phyloP scores from a whole-genome alignment of 2,797 vertebrate genomes.

The Notamacropus eugenii region DNA sequence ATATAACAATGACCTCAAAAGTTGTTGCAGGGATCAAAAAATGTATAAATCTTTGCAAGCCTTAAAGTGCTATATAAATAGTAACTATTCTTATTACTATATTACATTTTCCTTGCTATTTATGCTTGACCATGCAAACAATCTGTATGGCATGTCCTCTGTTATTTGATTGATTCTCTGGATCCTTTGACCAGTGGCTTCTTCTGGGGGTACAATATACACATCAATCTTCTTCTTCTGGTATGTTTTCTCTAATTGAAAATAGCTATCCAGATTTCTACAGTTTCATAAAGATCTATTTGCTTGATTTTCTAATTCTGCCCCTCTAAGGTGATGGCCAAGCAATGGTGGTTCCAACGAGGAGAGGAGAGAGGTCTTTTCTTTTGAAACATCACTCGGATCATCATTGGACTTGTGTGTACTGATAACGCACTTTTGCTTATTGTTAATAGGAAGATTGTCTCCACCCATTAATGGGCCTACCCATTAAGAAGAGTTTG shows the following conservation, averaged over 20 bases:
- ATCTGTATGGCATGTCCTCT: not conserved
- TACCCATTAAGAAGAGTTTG: too few relatives aligned
- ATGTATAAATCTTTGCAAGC: not conserved
- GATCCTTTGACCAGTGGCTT: slow-evolving; percentile 6
- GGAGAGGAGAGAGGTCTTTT: not conserved
- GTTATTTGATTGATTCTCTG: not conserved
- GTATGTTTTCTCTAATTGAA: not conserved
- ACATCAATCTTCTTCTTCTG: not conserved
- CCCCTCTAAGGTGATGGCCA: not conserved
- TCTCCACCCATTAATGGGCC: too few relatives aligned
- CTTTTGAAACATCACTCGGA: not conserved
- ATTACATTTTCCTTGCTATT: not conserved
- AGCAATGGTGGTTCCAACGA: slow-evolving; percentile 7
- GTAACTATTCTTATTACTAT: not conserved
- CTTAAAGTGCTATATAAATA: not conserved
- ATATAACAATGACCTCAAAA: not conserved
- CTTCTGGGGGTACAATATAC: not conserved
- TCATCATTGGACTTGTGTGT: not conserved
- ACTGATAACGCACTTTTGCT: too few relatives aligned
- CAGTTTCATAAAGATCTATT: slow-evolving; percentile 22
- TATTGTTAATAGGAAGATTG: too few relatives aligned
- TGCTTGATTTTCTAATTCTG: slow-evolving; percentile 11
- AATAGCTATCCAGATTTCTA: slow-evolving; percentile 23
- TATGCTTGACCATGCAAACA: not conserved
- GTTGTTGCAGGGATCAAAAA: not conserved